Percentiles rank a stretch among this genome's conserved stretches.
Evolutionary conservation across 2,888 invertebrate genomes (phyloP).

Genomic region (Rhagophthalmus giganteus): DNA sequence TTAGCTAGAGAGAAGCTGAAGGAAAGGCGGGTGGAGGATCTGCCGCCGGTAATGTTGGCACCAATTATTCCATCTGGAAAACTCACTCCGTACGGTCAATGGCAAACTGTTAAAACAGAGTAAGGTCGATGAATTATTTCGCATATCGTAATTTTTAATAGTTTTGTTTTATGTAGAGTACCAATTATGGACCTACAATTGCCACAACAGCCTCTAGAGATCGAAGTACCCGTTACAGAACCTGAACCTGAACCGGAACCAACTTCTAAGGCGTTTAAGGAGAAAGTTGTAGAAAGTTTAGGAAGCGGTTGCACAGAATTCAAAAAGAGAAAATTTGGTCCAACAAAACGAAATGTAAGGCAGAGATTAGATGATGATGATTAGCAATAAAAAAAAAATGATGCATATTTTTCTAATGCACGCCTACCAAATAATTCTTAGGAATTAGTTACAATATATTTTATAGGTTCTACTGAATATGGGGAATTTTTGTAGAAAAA

Average conservation of each 20-base stretch:
- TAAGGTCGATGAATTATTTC: conserved; percentile 46
- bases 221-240: conserved; percentile 39
- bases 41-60: conserved; percentile 51
- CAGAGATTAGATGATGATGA: conserved; percentile 67
- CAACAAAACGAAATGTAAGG: conserved; percentile 64
- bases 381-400: too few species aligned
- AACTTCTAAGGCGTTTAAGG: conserved; percentile 61
- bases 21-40: conserved; percentile 46
- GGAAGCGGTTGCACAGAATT: conserved; percentile 58
- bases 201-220: conserved; percentile 59
- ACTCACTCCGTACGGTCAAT: conserved; percentile 74
- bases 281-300: conserved; percentile 63
- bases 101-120: conserved; percentile 69
- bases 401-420: too few species aligned
- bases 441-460: too few species aligned
- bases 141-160: background rate
- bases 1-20: conserved; percentile 57
- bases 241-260: conserved; percentile 58
- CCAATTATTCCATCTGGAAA: conserved; percentile 65
- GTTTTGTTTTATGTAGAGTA: conserved; percentile 8
- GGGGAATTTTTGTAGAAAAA: too few species aligned
- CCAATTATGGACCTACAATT: conserved; percentile 70
- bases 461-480: too few species aligned
- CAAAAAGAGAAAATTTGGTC: conserved; percentile 70
- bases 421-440: too few species aligned